Conservation (phyloP, 2,797 vertebrate species). For the Lithobates pipiens region DNA sequence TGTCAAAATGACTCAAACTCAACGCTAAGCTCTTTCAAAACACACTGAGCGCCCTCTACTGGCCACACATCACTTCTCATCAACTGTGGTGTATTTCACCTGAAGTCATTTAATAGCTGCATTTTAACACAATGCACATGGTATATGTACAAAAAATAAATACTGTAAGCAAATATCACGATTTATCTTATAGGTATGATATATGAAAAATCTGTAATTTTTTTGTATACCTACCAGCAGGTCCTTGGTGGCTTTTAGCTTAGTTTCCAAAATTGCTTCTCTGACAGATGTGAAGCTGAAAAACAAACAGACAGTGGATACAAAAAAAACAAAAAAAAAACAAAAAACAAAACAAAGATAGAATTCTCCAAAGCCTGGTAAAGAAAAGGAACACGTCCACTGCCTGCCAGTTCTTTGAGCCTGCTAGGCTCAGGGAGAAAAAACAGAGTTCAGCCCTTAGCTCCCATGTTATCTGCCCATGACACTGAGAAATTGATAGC, state of each 20-base stretch:
- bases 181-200: not conserved
- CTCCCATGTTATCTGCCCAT: constrained; percentile 42
- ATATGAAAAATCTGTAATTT: not conserved
- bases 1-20: constrained; percentile 37
- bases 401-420: constrained; percentile 53
- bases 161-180: not conserved
- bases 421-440: constrained; percentile 44
- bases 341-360: not conserved
- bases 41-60: constrained; percentile 80
- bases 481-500: constrained; percentile 63
- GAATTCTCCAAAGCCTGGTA: constrained; percentile 15
- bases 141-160: not conserved
- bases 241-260: not conserved
- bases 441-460: constrained; percentile 59
- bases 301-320: not conserved
- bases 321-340: not conserved
- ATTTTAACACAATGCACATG: not conserved
- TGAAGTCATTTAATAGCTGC: not conserved
- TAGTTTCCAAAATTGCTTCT: not conserved
- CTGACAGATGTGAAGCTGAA: not conserved
- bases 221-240: constrained; percentile 61
- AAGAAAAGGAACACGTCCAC: constrained; percentile 24
- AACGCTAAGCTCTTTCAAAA: constrained; percentile 70
- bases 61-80: constrained; percentile 54
- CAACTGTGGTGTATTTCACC: constrained; percentile 29